Conservation (phyloP, 2,888 invertebrate species). For the Bellardia pandia region DNA sequence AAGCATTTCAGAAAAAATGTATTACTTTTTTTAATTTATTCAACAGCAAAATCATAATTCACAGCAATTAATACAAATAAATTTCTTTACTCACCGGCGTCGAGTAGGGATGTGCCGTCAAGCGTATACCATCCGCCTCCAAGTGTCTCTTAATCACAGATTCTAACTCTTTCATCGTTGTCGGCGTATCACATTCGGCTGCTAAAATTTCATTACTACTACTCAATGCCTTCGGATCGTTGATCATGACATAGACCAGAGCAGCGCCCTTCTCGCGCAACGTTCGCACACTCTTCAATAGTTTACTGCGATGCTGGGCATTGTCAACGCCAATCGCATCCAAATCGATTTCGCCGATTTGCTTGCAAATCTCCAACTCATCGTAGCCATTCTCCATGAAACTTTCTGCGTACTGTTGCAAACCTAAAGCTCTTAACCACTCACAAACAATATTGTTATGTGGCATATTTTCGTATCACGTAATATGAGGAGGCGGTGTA, state of each 20-base stretch:
- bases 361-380: conserved; percentile 97
- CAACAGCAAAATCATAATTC: too few relatives aligned
- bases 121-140: conserved; percentile 92
- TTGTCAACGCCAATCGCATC: conserved; percentile 97
- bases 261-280: conserved; percentile 96
- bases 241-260: conserved; percentile 96
- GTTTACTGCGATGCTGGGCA: conserved; percentile 90
- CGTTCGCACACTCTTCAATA: conserved; percentile 93
- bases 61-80: background rate
- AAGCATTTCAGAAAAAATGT: too few relatives aligned
- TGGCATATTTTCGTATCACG: conserved; percentile 82
- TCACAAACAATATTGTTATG: conserved; percentile 93
- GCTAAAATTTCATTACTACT: conserved; percentile 85
- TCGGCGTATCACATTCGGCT: conserved; percentile 84
- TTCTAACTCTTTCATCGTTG: conserved; percentile 86
- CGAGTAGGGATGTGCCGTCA: conserved; percentile 95
- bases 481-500: conserved; percentile 75
- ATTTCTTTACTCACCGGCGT: conserved; percentile 92
- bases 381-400: conserved; percentile 98
- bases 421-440: conserved; percentile 95
- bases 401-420: conserved; percentile 95
- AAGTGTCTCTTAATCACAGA: conserved; percentile 93
- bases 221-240: conserved; percentile 87
- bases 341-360: conserved; percentile 96
- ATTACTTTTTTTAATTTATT: too few relatives aligned